Base-by-base conservation (phyloP, 2,797 vertebrate genomes). In the Parotocinclus haroldoi region DNA sequence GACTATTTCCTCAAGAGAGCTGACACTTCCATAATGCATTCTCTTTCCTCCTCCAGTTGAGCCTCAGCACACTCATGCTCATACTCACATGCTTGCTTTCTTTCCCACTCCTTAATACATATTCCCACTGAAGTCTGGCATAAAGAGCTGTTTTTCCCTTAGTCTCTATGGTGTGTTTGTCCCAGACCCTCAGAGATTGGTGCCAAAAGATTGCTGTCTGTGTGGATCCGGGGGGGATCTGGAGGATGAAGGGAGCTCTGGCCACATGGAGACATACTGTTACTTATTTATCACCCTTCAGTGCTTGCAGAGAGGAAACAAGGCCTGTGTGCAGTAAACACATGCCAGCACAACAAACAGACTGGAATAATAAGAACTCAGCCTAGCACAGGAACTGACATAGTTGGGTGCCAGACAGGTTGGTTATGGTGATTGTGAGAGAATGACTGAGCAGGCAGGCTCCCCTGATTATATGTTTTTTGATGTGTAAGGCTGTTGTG, bases 281-380 rank as follows among this genome's bases (percentile, higher is more conserved):
- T 89, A 90, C 89, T 91, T 90, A 90, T 91, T 91, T 86, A 91
- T 89, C 86, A 89, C 78, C 66, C 76, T 81, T 83, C 80, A 82
- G 84, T 83, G 80, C 88, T 88, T 84, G 81, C 81, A 74, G 83
- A 81, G 87, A 81, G 88, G 86, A 88, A 91, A 80, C 88, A 89
- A 87, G 84, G 83, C 85, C 85, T 80, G 71, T 76, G 85, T 89
- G 88, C 86, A 87, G 88, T 90, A 90, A 89, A 90, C 88, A 90
- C 85, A 84, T 76, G 70, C 68, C 78, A 76, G 79, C 81, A 84
- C 78, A 68, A 83, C 82, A 82, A 78, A 76, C 65, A 79, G 79
- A 71, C 71, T 72, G 69, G 68, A 76, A 75, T 74, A 73, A 75
- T 72, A 76, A 69, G 72, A 72, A 56, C 71, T 73, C 71, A 75